Evolutionary conservation across 2,113 vertebrate species (phyloP).

Genomic region (Zosterops borbonicus): DNA sequence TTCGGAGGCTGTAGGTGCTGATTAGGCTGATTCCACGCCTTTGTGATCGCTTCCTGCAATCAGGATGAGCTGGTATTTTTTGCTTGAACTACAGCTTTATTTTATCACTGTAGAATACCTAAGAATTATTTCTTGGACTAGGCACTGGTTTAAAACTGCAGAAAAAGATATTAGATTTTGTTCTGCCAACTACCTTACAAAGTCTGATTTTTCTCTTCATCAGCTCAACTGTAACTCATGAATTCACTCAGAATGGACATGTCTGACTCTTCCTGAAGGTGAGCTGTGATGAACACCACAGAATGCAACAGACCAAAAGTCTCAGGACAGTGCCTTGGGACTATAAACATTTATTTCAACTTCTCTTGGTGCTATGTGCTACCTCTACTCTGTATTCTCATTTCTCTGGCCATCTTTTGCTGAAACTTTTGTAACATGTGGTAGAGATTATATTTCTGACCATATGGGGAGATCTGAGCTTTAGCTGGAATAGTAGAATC

Average conservation of each 20-base stretch:
- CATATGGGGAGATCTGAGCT: background rate
- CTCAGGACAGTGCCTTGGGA: background rate
- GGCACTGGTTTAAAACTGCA: background rate
- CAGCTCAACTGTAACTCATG: background rate
- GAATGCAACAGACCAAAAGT: background rate
- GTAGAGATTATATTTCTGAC: background rate
- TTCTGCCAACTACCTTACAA: background rate
- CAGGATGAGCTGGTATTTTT: constrained; percentile 20
- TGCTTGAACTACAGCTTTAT: constrained; percentile 29
- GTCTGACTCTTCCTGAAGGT: background rate
- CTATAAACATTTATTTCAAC: background rate
- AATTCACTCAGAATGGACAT: background rate
- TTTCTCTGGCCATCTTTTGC: background rate
- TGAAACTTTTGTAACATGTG: background rate
- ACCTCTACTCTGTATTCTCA: background rate
- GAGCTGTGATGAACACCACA: background rate
- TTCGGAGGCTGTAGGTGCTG: background rate
- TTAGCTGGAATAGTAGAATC: background rate
- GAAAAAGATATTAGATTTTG: background rate
- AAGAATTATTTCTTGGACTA: constrained; percentile 5
- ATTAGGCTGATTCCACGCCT: background rate
- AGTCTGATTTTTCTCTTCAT: background rate
- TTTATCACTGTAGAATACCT: background rate
- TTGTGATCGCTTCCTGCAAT: background rate
- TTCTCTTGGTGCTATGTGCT: background rate